Evolutionary conservation across 2,113 vertebrate species (phyloP).

Genomic region (Bagarius yarrelli): DNA sequence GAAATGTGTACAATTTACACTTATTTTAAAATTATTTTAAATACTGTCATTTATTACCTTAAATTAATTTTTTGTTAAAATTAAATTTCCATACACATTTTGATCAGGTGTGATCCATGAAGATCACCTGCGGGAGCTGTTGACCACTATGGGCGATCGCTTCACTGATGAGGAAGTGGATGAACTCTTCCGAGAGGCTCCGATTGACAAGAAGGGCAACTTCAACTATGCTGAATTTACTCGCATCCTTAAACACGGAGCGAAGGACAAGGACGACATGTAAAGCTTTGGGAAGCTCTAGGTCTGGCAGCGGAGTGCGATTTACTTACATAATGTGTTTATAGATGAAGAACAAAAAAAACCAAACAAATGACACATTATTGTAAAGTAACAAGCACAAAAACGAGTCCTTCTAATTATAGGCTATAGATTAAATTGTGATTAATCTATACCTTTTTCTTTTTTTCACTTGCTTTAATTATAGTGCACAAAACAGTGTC

Average conservation of each 20-base stretch:
- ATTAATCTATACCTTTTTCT: not conserved
- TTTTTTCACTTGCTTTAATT: not conserved
- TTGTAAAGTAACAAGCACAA: not conserved
- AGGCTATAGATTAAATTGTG: constrained; percentile 15
- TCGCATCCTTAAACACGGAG: constrained; percentile 95
- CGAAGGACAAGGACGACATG: constrained; percentile 82
- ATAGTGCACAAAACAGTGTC: not conserved
- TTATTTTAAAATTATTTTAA: too few relatives aligned
- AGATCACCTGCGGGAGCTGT: constrained; percentile 93
- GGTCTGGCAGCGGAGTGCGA: constrained; percentile 27
- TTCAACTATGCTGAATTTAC: constrained; percentile 99
- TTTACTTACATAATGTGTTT: constrained; percentile 31
- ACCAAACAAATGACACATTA: not conserved
- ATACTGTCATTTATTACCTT: too few relatives aligned
- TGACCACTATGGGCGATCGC: constrained; percentile 98
- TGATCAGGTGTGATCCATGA: constrained; percentile 87
- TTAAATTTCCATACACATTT: not conserved
- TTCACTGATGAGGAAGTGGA: constrained; percentile 98
- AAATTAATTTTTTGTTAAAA: too few relatives aligned
- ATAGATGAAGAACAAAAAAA: not conserved
- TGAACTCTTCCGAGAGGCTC: constrained; percentile 95
- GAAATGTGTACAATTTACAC: too few relatives aligned
- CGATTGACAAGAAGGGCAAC: constrained; percentile 98
- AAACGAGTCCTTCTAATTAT: not conserved
- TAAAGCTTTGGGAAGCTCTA: constrained; percentile 53